phyloP scores from a whole-genome alignment of 2,888 invertebrate genomes.

The Zele albiditarsus region DNA sequence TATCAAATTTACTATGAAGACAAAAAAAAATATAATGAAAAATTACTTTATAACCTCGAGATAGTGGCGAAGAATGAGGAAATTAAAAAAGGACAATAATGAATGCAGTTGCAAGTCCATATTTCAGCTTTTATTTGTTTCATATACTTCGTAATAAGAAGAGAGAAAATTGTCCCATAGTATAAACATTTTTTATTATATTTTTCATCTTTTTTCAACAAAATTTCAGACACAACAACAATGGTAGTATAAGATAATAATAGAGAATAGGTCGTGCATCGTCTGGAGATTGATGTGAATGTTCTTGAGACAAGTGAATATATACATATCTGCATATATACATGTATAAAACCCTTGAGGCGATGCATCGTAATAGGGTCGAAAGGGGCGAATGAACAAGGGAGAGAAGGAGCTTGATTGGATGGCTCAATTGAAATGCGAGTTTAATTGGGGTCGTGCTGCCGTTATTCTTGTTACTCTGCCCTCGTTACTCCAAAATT shows the following conservation, averaged over 20 bases:
- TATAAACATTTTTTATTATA: neutral
- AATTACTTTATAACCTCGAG: neutral
- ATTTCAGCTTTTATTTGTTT: neutral
- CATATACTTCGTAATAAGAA: neutral
- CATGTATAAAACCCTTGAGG: constrained; percentile 17
- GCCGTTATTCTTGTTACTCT: constrained; percentile 50
- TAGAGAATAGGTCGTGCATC: neutral
- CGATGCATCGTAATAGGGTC: constrained; percentile 27
- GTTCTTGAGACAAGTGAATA: constrained; percentile 7
- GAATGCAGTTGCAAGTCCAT: neutral
- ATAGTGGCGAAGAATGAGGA: neutral
- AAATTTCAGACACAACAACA: neutral
- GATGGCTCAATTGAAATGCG: constrained; percentile 51
- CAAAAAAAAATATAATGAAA: neutral
- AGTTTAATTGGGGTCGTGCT: constrained; percentile 52
- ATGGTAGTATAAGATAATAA: too few species aligned
- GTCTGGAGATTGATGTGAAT: constrained; percentile 4
- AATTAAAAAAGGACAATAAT: neutral
- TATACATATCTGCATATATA: neutral
- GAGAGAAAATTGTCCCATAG: neutral
- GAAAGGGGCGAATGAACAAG: constrained; percentile 28
- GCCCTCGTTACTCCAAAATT: constrained; percentile 46
- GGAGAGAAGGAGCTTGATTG: constrained; percentile 40
- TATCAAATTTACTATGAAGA: neutral
- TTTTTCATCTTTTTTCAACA: neutral